Evolutionary conservation across 2,888 invertebrate species (phyloP).

Genomic region (Cephus nigrinus): DNA sequence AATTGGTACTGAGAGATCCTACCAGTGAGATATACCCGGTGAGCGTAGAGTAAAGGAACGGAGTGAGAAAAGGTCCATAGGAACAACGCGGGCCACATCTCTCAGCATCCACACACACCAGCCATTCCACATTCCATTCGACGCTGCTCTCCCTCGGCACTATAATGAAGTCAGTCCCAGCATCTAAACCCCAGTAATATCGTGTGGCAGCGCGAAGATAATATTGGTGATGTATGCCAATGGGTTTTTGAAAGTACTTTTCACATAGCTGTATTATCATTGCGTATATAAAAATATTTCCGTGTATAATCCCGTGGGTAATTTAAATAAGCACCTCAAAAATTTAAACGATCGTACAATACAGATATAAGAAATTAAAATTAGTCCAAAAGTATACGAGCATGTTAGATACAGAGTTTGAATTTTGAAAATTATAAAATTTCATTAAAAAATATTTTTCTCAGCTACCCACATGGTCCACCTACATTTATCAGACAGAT

Average conservation of each 20-base stretch:
- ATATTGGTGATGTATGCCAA: slow-evolving; percentile 63
- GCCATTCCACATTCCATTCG: slow-evolving; percentile 61
- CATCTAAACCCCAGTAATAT: slow-evolving; percentile 61
- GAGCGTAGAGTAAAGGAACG: background rate
- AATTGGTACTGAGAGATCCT: background rate
- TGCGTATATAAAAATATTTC: background rate
- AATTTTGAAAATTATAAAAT: background rate
- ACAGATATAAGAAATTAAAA: background rate
- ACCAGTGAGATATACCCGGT: background rate
- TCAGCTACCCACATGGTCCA: background rate
- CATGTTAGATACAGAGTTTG: background rate
- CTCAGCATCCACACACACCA: slow-evolving; percentile 28
- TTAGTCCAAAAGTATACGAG: background rate
- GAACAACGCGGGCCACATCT: background rate
- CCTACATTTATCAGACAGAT: background rate
- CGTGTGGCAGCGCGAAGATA: slow-evolving; percentile 55
- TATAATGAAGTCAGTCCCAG: slow-evolving; percentile 61
- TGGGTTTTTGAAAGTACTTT: slow-evolving; percentile 43
- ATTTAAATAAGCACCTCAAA: background rate
- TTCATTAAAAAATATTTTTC: background rate
- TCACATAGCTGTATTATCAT: background rate
- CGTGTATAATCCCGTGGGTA: background rate
- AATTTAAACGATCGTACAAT: background rate
- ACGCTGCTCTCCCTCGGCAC: slow-evolving; percentile 33
- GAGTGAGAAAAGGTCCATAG: background rate